A percentile compares a stretch with the other conserved stretches of the same genome.
Evolutionary conservation across 2,797 vertebrate species (phyloP).

Genomic region (Myripristis jacobus): DNA sequence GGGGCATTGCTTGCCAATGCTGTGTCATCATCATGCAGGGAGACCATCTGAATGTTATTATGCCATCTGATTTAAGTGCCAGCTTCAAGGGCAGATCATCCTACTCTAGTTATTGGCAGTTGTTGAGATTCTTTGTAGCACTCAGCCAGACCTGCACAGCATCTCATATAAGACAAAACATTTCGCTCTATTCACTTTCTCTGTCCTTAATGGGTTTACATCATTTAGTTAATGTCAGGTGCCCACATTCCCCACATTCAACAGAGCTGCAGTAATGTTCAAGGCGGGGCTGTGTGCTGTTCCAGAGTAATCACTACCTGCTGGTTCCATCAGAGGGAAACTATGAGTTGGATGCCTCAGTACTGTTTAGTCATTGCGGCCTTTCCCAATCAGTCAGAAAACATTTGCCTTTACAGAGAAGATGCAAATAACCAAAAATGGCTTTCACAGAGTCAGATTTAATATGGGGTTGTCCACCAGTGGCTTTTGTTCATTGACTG

Average conservation of each 20-base stretch:
- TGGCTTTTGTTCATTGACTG: constrained; percentile 17
- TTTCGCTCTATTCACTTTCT: constrained; percentile 33
- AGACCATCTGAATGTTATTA: constrained; percentile 78
- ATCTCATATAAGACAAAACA: constrained; percentile 38
- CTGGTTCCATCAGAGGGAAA: constrained; percentile 39
- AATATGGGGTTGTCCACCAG: constrained; percentile 12
- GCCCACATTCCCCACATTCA: constrained; percentile 38
- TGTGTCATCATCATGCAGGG: constrained; percentile 74
- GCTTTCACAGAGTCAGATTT: not conserved
- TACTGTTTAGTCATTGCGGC: constrained; percentile 39
- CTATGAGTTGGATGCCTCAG: constrained; percentile 44
- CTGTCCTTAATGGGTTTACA: constrained; percentile 44
- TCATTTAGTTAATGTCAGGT: constrained; percentile 43
- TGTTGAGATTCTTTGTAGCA: constrained; percentile 41
- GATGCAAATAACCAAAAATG: not conserved
- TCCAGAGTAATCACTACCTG: constrained; percentile 58
- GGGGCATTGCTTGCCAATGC: constrained; percentile 56
- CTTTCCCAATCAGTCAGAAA: constrained; percentile 52
- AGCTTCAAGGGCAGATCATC: constrained; percentile 69
- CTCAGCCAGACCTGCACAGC: constrained; percentile 39
- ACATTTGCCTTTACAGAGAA: constrained; percentile 11
- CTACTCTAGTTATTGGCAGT: constrained; percentile 30
- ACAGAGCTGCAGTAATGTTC: constrained; percentile 21
- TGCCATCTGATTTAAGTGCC: constrained; percentile 68
- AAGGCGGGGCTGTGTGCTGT: constrained; percentile 32